A percentile compares a stretch with the other conserved stretches of the same genome.
phyloP scores from a whole-genome alignment of 2,888 invertebrate species.

The Malthinus seriepunctatus region DNA sequence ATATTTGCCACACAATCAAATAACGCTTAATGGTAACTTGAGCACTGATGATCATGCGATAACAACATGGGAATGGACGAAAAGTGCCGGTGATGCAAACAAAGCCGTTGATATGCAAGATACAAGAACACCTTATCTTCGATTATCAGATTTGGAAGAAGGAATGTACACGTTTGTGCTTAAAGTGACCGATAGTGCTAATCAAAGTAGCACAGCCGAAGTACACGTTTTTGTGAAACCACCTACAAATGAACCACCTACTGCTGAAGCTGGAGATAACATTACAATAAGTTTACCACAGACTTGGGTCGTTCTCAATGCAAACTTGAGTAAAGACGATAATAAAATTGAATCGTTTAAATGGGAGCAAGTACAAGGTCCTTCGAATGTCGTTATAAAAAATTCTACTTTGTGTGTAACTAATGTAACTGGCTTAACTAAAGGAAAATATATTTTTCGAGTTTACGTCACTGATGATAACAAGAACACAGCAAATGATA shows the following conservation, averaged over 20 bases:
- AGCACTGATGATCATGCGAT: conserved; percentile 95
- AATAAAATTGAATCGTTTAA: conserved; percentile 79
- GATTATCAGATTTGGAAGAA: conserved; percentile 86
- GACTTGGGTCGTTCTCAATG: conserved; percentile 80
- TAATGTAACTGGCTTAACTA: conserved; percentile 79
- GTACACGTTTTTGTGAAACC: conserved; percentile 89
- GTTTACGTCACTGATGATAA: conserved; percentile 84
- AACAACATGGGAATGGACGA: conserved; percentile 94
- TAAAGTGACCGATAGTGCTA: conserved; percentile 90
- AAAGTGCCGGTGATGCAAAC: conserved; percentile 82
- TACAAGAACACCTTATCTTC: conserved; percentile 84
- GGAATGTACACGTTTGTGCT: conserved; percentile 93
- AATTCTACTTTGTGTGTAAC: conserved; percentile 56
- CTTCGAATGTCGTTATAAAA: conserved; percentile 61
- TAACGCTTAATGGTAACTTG: conserved; percentile 80
- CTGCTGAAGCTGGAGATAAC: conserved; percentile 68
- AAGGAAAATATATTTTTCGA: conserved; percentile 82
- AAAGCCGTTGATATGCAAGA: conserved; percentile 97
- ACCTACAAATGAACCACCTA: conserved; percentile 82
- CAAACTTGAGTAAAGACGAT: conserved; percentile 73
- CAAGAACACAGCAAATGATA: conserved; percentile 76
- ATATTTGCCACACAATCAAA: conserved; percentile 80
- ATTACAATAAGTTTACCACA: conserved; percentile 80
- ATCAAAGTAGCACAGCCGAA: conserved; percentile 79
- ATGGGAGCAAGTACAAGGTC: conserved; percentile 81